These are phyloP conservation scores for Pristionchus exspectatus DNA, from an alignment of 2,888 invertebrate genomes.

Conservation along the genomic window DNA sequence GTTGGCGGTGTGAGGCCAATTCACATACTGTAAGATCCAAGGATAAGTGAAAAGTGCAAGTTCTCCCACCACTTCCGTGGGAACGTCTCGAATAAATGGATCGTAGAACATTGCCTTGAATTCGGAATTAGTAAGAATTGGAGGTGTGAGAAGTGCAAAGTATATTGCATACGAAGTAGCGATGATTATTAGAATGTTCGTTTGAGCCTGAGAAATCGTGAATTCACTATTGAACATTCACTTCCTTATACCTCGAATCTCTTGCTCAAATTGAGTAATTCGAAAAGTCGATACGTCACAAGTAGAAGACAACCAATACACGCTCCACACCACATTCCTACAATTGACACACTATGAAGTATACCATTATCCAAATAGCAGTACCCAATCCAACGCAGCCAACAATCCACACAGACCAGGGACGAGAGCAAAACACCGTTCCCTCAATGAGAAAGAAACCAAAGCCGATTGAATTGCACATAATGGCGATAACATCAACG, in stretches of 20 bases:
- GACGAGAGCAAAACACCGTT: neutral
- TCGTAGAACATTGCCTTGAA: slow-evolving; percentile 27
- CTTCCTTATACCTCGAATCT: neutral
- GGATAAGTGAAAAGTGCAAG: too few species aligned
- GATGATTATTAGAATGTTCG: neutral
- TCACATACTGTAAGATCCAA: neutral
- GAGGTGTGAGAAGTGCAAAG: slow-evolving; percentile 5
- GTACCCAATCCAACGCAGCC: slow-evolving; percentile 7
- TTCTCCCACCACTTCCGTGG: neutral
- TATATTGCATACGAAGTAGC: neutral
- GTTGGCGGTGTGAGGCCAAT: slow-evolving; percentile 17
- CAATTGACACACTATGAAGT: neutral
- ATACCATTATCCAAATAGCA: too few species aligned
- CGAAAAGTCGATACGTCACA: neutral
- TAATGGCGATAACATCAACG: neutral
- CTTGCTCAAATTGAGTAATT: neutral
- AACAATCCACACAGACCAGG: neutral
- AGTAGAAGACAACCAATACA: slow-evolving; percentile 16
- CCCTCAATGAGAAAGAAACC: slow-evolving; percentile 1
- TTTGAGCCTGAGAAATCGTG: too few species aligned
- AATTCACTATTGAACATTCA: too few species aligned
- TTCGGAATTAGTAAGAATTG: neutral
- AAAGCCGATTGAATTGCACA: neutral
- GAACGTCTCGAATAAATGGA: neutral
- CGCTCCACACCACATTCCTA: slow-evolving; percentile 40